phyloP scores from a whole-genome alignment of 1,140 invertebrate species.

The Homalodisca vitripennis region DNA sequence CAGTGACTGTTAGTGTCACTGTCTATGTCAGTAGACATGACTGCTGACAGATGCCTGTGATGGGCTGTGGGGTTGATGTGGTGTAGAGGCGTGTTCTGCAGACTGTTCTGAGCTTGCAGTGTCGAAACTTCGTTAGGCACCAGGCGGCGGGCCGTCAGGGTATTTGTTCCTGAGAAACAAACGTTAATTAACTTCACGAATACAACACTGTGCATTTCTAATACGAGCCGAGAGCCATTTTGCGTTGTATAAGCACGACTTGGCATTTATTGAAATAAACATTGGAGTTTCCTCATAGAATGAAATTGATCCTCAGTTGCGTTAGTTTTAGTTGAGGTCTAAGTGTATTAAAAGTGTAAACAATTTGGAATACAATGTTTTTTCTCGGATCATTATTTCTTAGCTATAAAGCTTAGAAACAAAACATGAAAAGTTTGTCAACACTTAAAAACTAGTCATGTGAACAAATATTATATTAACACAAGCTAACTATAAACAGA shows the following conservation, averaged over 20 bases:
- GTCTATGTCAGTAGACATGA: conserved; percentile 51
- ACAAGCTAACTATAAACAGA: no score
- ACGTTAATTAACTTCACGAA: background rate
- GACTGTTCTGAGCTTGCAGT: conserved; percentile 21
- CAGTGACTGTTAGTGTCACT: conserved; percentile 65
- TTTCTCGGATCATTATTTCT: no score
- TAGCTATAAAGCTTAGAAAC: no score
- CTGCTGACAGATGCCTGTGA: conserved; percentile 33
- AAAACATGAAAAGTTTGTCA: no score
- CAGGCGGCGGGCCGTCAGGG: background rate
- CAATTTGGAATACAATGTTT: no score
- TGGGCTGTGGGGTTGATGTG: conserved; percentile 20
- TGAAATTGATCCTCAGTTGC: background rate
- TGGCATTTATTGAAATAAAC: background rate
- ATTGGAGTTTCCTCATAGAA: background rate
- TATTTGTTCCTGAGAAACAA: background rate
- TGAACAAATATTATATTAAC: no score
- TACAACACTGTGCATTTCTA: background rate
- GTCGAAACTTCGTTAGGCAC: background rate
- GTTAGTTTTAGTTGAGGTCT: no score
- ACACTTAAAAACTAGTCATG: no score
- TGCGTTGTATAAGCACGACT: background rate
- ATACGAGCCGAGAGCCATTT: background rate
- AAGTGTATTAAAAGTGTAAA: no score
- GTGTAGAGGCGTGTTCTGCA: conserved; percentile 35